A percentile compares a stretch with the other conserved stretches of the same genome.
Evolutionary conservation across 2,113 vertebrate species (phyloP).

Genomic region (Rhinichthys klamathensis): DNA sequence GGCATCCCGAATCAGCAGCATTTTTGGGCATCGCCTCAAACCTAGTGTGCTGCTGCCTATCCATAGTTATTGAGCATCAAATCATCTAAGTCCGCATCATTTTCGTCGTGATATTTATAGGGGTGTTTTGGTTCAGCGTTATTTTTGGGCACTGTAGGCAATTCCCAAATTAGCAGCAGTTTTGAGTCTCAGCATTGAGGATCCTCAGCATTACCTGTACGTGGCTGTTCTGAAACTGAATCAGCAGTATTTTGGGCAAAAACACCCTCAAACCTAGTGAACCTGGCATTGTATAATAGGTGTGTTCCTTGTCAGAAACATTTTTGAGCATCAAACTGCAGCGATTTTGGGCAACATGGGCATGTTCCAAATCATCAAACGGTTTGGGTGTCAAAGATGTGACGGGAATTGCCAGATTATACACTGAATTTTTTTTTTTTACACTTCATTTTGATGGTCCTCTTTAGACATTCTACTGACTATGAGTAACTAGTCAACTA

Average conservation of each 20-base stretch:
- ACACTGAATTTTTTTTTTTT: not conserved
- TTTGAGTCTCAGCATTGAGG: not conserved
- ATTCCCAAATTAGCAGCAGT: not conserved
- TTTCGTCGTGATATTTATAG: not conserved
- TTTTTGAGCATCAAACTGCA: too few species aligned
- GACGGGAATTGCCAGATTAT: not conserved
- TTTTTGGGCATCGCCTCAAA: too few species aligned
- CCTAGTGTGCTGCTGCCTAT: not conserved
- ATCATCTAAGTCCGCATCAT: not conserved
- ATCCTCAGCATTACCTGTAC: not conserved
- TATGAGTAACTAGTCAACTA: too few species aligned
- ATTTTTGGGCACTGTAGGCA: not conserved
- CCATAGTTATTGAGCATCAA: not conserved
- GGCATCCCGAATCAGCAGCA: not conserved
- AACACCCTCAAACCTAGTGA: not conserved
- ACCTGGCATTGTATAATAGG: not conserved
- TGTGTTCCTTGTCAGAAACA: too few species aligned
- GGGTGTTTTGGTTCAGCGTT: not conserved
- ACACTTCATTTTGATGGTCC: too few species aligned
- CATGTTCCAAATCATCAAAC: not conserved
- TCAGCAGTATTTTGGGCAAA: not conserved
- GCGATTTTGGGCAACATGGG: too few species aligned
- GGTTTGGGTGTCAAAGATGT: not conserved
- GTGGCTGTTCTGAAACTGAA: not conserved
- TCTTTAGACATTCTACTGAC: too few species aligned